Conservation (phyloP, 2,888 invertebrate species). For the Sphaerophoria taeniata region DNA sequence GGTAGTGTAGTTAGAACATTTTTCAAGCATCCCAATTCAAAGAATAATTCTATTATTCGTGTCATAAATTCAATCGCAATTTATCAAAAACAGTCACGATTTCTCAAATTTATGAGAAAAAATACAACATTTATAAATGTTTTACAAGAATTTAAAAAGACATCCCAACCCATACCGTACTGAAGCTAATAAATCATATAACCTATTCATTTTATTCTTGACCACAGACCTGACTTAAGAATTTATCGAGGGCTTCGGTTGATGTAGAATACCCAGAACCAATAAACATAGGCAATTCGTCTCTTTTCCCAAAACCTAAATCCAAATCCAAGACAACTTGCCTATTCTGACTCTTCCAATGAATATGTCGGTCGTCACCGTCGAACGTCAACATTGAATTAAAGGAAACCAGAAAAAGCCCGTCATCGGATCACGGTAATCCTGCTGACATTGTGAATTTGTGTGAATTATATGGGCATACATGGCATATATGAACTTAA, state of each 20-base stretch:
- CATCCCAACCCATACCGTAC: background rate
- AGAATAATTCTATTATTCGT: slow-evolving; percentile 6
- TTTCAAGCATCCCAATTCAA: background rate
- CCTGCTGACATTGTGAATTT: slow-evolving; percentile 71
- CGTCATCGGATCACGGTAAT: slow-evolving; percentile 65
- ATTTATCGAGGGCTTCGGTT: background rate
- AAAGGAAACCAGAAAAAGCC: slow-evolving; percentile 32
- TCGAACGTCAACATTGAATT: slow-evolving; percentile 26
- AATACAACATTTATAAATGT: slow-evolving; percentile 8
- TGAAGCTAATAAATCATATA: slow-evolving; percentile 8
- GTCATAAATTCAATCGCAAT: slow-evolving; percentile 4
- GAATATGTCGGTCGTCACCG: background rate
- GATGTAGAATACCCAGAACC: slow-evolving; percentile 17
- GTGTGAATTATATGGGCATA: slow-evolving; percentile 66
- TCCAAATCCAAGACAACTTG: background rate
- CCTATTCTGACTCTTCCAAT: background rate
- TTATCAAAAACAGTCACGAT: slow-evolving; percentile 1
- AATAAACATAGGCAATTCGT: slow-evolving; percentile 17
- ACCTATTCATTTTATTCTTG: slow-evolving; percentile 15
- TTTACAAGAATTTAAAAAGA: slow-evolving; percentile 6
- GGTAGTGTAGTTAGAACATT: background rate
- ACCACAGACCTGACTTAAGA: slow-evolving; percentile 3
- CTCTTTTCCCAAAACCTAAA: background rate
- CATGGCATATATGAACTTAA: slow-evolving; percentile 71
- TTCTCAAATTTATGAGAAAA: background rate